Conservation (phyloP, 2,113 vertebrate species). For the Xiphophorus couchianus region DNA sequence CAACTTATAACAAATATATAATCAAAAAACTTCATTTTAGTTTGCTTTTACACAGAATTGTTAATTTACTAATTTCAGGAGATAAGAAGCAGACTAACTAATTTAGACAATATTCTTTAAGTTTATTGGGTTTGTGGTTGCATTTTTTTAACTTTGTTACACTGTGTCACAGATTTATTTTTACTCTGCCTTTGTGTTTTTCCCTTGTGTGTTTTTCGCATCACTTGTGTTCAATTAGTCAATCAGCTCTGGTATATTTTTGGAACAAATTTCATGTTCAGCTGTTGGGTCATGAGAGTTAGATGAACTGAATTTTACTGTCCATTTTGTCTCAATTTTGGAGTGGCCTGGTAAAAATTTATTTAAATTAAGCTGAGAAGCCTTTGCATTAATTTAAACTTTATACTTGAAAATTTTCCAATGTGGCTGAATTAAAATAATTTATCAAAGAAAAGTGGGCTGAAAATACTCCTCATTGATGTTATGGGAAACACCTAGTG, state of each 20-base stretch:
- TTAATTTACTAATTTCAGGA: not conserved
- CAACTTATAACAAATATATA: not conserved
- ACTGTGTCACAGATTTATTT: not conserved
- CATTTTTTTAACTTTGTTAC: not conserved
- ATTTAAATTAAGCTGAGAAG: too few relatives aligned
- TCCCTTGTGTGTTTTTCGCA: not conserved
- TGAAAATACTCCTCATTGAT: too few relatives aligned
- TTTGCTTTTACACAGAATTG: not conserved
- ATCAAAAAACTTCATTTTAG: not conserved
- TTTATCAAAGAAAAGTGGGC: too few relatives aligned
- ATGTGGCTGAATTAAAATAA: too few relatives aligned
- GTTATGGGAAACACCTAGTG: too few relatives aligned
- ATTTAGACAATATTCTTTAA: not conserved
- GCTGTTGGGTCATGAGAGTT: not conserved
- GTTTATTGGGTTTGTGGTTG: not conserved
- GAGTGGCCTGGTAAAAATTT: too few relatives aligned
- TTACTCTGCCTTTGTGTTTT: not conserved
- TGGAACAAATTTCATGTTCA: not conserved
- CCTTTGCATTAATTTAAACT: too few relatives aligned
- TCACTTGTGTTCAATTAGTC: conserved; percentile 2
- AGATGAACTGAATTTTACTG: not conserved
- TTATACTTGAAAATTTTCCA: too few relatives aligned
- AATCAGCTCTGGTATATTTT: not conserved
- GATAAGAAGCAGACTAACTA: not conserved
- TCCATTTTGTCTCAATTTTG: not conserved